A percentile compares a stretch with the other conserved stretches of the same genome.
These are phyloP conservation scores for Typhlichthys eigenmanni DNA, from an alignment of 2,797 vertebrate genomes.

Conservation along the genomic window DNA sequence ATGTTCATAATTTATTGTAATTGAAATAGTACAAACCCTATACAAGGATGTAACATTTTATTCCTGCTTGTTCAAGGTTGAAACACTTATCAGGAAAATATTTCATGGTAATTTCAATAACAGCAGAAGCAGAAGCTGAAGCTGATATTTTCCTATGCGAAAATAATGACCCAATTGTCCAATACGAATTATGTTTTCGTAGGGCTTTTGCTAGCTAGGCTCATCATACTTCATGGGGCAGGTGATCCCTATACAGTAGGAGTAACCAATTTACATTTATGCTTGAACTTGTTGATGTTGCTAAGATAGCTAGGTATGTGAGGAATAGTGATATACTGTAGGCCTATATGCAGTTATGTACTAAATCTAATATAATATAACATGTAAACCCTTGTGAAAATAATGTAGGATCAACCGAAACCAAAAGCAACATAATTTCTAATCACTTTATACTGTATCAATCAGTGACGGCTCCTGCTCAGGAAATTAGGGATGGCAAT, in stretches of 20 bases:
- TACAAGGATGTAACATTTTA: conserved; percentile 21
- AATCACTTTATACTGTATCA: conserved; percentile 18
- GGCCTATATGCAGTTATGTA: no score
- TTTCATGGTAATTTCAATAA: conserved; percentile 17
- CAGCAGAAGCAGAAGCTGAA: not conserved
- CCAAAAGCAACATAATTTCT: conserved; percentile 8
- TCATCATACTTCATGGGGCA: conserved; percentile 40
- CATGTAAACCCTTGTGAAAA: no score
- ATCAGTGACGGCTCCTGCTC: no score
- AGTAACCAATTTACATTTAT: conserved; percentile 42
- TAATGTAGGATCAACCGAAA: conserved; percentile 1
- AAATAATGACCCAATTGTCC: not conserved
- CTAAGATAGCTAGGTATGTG: conserved; percentile 9
- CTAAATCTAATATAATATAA: no score
- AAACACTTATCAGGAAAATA: conserved; percentile 18
- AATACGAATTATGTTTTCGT: conserved; percentile 2
- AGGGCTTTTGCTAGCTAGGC: conserved; percentile 36
- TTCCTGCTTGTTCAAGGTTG: conserved; percentile 12
- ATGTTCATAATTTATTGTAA: not conserved
- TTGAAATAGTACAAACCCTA: conserved; percentile 4
- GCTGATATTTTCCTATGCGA: conserved; percentile 23
- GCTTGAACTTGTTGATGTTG: conserved; percentile 26
- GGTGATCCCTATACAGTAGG: conserved; percentile 17
- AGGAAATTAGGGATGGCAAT: no score
- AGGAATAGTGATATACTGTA: not conserved